Percentiles rank a stretch among this genome's conserved stretches.
These are phyloP conservation scores for Acanthornis magna DNA, from an alignment of 2,797 vertebrate genomes.

Conservation along the genomic window DNA sequence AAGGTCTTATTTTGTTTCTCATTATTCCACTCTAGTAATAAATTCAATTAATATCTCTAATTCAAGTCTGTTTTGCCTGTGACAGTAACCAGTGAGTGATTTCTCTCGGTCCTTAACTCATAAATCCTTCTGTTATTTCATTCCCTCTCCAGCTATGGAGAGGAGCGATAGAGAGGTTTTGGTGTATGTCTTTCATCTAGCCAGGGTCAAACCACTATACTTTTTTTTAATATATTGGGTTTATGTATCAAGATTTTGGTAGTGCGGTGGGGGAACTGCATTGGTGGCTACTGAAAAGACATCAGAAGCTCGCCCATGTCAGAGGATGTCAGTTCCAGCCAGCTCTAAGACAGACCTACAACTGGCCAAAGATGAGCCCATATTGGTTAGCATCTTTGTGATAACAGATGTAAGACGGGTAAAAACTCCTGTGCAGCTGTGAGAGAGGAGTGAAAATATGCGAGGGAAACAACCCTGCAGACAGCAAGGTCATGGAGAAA, in stretches of 20 bases:
- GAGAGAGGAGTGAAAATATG: not conserved
- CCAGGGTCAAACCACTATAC: not conserved
- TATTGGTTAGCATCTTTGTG: not conserved
- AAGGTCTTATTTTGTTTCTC: not conserved
- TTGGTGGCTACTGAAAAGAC: not conserved
- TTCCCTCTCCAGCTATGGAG: not conserved
- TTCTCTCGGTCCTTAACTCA: not conserved
- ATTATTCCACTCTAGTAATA: not conserved
- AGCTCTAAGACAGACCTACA: not conserved
- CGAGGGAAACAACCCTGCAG: not conserved
- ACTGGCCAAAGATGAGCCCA: not conserved
- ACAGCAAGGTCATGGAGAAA: not conserved
- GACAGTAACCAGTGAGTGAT: not conserved
- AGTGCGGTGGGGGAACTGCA: rapidly evolving
- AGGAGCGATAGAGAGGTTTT: not conserved
- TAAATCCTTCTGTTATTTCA: too few species aligned
- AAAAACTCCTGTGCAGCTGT: not conserved
- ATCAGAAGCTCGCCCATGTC: not conserved
- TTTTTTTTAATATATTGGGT: not conserved
- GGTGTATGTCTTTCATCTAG: not conserved
- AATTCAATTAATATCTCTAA: not conserved
- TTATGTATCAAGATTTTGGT: not conserved
- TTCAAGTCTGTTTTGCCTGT: not conserved
- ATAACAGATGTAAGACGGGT: not conserved
- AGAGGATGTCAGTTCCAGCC: not conserved